Evolutionary conservation across 2,113 vertebrate genomes (phyloP).

Genomic region (Cephalopholis sonnerati): DNA sequence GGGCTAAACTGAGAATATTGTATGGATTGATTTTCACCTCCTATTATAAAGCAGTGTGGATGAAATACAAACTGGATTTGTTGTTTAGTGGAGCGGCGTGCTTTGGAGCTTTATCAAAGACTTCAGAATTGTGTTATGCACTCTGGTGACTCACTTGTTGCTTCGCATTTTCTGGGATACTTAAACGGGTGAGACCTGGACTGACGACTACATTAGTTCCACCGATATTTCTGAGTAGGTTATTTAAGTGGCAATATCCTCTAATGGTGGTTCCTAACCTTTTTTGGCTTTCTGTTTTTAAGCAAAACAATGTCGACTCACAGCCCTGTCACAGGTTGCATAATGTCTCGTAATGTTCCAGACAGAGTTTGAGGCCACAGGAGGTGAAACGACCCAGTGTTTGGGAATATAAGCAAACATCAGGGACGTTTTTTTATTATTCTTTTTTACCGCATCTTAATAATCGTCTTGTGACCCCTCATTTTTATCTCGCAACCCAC

Average conservation of each 20-base stretch:
- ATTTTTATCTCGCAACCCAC: slow-evolving; percentile 6
- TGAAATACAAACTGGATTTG: slow-evolving; percentile 40
- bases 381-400: slow-evolving; percentile 12
- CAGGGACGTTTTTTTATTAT: background rate
- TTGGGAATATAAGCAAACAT: background rate
- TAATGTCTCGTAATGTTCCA: background rate
- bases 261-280: background rate
- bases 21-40: slow-evolving; percentile 37
- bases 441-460: background rate
- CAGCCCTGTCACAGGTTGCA: background rate
- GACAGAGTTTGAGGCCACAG: background rate
- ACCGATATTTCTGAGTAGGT: slow-evolving; percentile 4
- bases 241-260: background rate
- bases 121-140: background rate
- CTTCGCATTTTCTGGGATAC: slow-evolving; percentile 6
- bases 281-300: slow-evolving; percentile 12
- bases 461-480: slow-evolving; percentile 9
- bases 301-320: background rate
- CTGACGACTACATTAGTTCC: background rate
- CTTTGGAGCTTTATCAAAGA: background rate
- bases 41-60: slow-evolving; percentile 4
- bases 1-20: slow-evolving; percentile 10
- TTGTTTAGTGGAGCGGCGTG: slow-evolving; percentile 4
- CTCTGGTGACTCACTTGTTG: slow-evolving; percentile 15
- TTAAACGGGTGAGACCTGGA: background rate